Percentiles rank a stretch among this genome's conserved stretches.
phyloP scores from a whole-genome alignment of 1,140 invertebrate genomes.

The Drosophila ironensis region DNA sequence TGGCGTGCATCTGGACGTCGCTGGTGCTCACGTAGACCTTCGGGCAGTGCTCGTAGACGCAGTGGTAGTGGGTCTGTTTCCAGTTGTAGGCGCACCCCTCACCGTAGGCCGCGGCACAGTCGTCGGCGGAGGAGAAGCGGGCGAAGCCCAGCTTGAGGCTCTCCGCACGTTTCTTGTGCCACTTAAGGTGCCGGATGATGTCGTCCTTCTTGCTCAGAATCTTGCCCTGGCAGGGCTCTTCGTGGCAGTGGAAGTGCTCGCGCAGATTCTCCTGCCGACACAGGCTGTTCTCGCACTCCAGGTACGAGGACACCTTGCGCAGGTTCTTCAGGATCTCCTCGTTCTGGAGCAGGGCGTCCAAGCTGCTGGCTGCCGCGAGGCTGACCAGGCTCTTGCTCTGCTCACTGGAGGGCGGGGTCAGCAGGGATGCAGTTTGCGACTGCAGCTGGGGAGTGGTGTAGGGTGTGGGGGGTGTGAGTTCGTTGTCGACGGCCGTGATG shows the following conservation, averaged over 20 bases:
- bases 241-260: constrained; percentile 98
- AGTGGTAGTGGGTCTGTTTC: constrained; percentile 99
- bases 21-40: constrained; percentile 99
- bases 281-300: constrained; percentile 76
- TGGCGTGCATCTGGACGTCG: constrained; percentile 99
- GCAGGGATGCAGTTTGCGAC: constrained; percentile 52
- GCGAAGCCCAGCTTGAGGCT: constrained; percentile 98
- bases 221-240: constrained; percentile 89
- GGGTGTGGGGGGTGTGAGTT: constrained; percentile 32
- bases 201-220: constrained; percentile 99
- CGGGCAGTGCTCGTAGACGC: constrained; percentile 97
- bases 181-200: constrained; percentile 97
- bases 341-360: constrained; percentile 71
- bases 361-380: constrained; percentile 51
- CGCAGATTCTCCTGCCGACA: constrained; percentile 82
- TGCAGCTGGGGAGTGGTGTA: constrained; percentile 51
- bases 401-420: constrained; percentile 75
- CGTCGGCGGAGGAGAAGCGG: constrained; percentile 93
- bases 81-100: constrained; percentile 94
- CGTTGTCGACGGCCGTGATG: constrained; percentile 47
- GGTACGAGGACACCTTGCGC: constrained; percentile 74
- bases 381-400: constrained; percentile 59
- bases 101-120: constrained; percentile 88
- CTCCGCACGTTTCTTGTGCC: constrained; percentile 99
- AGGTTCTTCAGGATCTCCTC: constrained; percentile 76